Conservation (phyloP, 2,888 invertebrate species). For the Thymelicus acteon region DNA sequence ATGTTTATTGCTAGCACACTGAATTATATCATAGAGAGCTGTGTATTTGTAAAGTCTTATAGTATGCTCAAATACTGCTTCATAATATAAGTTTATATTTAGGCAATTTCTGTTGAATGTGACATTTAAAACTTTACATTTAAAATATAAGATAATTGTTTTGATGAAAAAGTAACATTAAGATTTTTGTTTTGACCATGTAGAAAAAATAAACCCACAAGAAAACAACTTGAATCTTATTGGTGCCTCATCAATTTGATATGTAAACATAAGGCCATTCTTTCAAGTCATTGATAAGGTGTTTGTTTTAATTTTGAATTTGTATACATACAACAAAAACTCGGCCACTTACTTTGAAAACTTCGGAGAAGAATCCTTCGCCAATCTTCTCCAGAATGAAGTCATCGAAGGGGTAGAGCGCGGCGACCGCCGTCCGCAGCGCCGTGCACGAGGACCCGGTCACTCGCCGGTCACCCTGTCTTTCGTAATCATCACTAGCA, state of each 20-base stretch:
- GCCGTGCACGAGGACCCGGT: slow-evolving; percentile 92
- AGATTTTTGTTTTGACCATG: background rate
- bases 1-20: background rate
- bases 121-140: background rate
- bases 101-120: too few species aligned
- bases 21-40: background rate
- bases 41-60: background rate
- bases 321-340: background rate
- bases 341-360: slow-evolving; percentile 93
- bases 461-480: slow-evolving; percentile 74
- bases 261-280: background rate
- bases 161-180: background rate
- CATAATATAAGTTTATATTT: too few species aligned
- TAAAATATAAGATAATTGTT: too few species aligned
- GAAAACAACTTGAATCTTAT: background rate
- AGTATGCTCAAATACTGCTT: too few species aligned
- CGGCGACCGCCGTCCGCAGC: slow-evolving; percentile 95
- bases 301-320: background rate
- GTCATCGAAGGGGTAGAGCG: slow-evolving; percentile 96
- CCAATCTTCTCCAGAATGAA: slow-evolving; percentile 97
- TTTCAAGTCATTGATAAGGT: too few species aligned
- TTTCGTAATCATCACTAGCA: slow-evolving; percentile 76
- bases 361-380: slow-evolving; percentile 98
- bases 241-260: background rate
- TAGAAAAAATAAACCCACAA: background rate